phyloP scores from a whole-genome alignment of 1,140 invertebrate genomes.

The Conus betulinus region DNA sequence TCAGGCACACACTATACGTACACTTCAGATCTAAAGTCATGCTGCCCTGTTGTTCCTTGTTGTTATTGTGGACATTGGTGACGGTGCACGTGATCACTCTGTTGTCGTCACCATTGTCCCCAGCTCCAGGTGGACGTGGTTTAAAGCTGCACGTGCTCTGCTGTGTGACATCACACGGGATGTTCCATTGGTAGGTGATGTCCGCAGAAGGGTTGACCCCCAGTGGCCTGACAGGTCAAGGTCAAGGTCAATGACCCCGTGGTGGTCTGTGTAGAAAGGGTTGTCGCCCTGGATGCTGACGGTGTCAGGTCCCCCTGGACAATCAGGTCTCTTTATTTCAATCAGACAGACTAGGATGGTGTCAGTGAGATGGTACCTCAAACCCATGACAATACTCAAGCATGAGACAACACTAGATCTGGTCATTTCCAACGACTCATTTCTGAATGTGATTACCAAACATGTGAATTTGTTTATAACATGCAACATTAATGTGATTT shows the following conservation, averaged over 20 bases:
- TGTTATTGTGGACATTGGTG: neutral
- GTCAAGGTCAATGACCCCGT: neutral
- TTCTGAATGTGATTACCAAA: too few relatives aligned
- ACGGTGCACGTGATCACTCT: neutral
- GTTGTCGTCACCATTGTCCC: neutral
- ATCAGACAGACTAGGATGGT: too few relatives aligned
- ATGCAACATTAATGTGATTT: too few relatives aligned
- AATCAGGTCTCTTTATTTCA: neutral
- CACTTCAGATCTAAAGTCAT: neutral
- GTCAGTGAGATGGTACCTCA: too few relatives aligned
- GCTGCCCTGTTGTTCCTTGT: neutral
- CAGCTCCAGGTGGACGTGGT: neutral
- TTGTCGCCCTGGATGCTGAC: neutral
- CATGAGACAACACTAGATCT: too few relatives aligned
- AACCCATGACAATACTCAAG: too few relatives aligned
- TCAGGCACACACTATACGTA: neutral
- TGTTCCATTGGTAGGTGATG: neutral
- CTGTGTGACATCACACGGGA: neutral
- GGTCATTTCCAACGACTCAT: too few relatives aligned
- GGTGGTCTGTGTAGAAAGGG: conserved; percentile 9
- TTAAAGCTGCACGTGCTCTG: neutral
- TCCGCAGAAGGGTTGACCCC: neutral
- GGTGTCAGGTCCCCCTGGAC: neutral
- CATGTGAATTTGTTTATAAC: too few relatives aligned
- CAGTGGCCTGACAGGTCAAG: neutral